These are phyloP conservation scores for Centroberyx gerrardi DNA, from an alignment of 2,797 vertebrate genomes.

Conservation along the genomic window DNA sequence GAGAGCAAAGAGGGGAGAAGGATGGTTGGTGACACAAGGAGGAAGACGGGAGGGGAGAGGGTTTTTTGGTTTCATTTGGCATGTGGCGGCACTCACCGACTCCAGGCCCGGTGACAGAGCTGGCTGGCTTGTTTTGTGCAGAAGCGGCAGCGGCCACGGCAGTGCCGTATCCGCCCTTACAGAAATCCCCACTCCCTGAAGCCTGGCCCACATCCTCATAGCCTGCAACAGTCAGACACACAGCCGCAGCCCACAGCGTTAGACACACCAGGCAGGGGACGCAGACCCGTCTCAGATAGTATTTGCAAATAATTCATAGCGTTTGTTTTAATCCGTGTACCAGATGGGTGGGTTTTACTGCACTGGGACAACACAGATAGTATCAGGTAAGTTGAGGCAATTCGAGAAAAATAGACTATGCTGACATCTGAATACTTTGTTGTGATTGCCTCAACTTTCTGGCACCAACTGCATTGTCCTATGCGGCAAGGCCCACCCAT, in stretches of 20 bases:
- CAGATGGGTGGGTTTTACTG: constrained; percentile 40
- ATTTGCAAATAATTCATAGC: constrained; percentile 65
- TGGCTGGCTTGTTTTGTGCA: constrained; percentile 90
- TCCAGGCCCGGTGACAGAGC: constrained; percentile 89
- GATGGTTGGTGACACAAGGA: constrained; percentile 69
- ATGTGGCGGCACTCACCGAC: constrained; percentile 89
- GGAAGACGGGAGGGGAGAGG: constrained; percentile 67
- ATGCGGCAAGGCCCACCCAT: constrained; percentile 32
- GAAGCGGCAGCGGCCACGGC: constrained; percentile 87
- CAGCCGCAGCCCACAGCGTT: constrained; percentile 88
- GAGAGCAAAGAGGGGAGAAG: constrained; percentile 51
- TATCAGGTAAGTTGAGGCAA: constrained; percentile 26
- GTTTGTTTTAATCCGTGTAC: constrained; percentile 41
- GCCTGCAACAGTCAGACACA: constrained; percentile 92
- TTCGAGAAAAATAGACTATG: neutral
- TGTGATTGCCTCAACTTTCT: constrained; percentile 33
- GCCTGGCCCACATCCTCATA: constrained; percentile 93
- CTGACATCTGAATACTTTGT: neutral
- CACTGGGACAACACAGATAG: constrained; percentile 35
- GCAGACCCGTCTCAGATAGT: constrained; percentile 70
- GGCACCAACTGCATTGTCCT: constrained; percentile 54
- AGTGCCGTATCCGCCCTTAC: constrained; percentile 90
- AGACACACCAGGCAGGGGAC: constrained; percentile 86
- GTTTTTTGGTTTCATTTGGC: constrained; percentile 66
- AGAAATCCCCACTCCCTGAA: constrained; percentile 92